A percentile compares a stretch with the other conserved stretches of the same genome.
Conservation (phyloP, 2,797 vertebrate species). For the Thalassophryne amazonica region DNA sequence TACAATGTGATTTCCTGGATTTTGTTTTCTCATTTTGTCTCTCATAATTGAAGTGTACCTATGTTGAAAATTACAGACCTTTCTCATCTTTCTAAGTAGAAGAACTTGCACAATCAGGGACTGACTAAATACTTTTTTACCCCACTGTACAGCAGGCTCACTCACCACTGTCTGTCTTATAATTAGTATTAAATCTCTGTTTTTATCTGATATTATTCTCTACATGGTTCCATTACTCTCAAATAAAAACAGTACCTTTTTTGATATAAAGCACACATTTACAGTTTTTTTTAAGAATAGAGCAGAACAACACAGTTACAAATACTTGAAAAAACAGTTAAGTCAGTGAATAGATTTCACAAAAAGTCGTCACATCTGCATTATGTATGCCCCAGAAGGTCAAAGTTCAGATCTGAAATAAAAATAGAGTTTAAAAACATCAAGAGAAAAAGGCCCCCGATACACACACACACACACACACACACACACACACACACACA, state of each 20-base stretch:
- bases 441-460: no score
- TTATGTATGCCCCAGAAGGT: slow-evolving; percentile 27
- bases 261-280: slow-evolving; percentile 83
- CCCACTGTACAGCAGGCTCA: neutral
- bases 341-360: slow-evolving; percentile 24
- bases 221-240: slow-evolving; percentile 59
- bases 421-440: no score
- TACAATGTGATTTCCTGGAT: no score
- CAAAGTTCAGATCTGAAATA: slow-evolving; percentile 27
- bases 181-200: slow-evolving; percentile 27
- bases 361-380: slow-evolving; percentile 39
- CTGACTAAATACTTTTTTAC: no score
- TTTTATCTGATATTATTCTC: slow-evolving; percentile 22
- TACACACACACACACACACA: no score
- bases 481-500: no score
- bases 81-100: no score
- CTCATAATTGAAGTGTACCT: no score
- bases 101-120: no score
- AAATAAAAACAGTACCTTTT: slow-evolving; percentile 58
- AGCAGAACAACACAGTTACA: slow-evolving; percentile 73
- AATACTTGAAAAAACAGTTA: slow-evolving; percentile 51
- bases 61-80: no score
- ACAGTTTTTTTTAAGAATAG: slow-evolving; percentile 71
- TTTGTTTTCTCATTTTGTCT: no score
- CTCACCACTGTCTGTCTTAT: neutral